A percentile compares a stretch with the other conserved stretches of the same genome.
Evolutionary conservation across 2,888 invertebrate genomes (phyloP).

Genomic region (Drosophila pegasa): DNA sequence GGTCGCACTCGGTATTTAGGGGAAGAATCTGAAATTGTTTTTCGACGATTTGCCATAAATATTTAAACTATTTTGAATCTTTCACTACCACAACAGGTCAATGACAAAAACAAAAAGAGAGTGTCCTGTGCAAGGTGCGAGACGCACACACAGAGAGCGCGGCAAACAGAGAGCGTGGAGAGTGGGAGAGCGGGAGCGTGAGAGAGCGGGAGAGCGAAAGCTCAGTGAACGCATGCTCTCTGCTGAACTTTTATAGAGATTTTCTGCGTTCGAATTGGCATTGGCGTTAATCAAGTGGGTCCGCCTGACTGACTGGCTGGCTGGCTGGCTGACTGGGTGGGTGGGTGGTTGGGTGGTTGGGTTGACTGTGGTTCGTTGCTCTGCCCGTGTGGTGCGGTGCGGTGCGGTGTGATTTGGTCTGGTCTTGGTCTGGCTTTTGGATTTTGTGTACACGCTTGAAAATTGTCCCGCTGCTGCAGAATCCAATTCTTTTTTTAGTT

Average conservation of each 20-base stretch:
- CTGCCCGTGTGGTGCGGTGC: conserved; percentile 26
- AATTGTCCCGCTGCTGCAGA: conserved; percentile 64
- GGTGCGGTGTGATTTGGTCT: conserved; percentile 47
- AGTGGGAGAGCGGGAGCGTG: conserved; percentile 10
- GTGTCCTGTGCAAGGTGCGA: conserved; percentile 47
- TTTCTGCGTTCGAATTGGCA: conserved; percentile 77
- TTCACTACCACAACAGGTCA: conserved; percentile 72
- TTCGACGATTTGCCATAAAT: neutral
- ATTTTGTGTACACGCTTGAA: conserved; percentile 80
- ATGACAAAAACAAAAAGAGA: conserved; percentile 74
- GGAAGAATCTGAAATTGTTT: neutral
- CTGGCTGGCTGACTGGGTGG: conserved; percentile 37
- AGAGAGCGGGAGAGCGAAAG: conserved; percentile 37
- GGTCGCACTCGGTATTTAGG: neutral
- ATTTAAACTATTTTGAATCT: conserved; percentile 28
- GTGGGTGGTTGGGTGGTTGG: conserved; percentile 44
- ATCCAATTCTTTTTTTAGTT: conserved; percentile 32
- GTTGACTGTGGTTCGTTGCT: conserved; percentile 24
- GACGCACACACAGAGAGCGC: conserved; percentile 8
- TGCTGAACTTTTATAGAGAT: conserved; percentile 72
- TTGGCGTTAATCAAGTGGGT: conserved; percentile 77
- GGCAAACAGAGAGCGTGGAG: neutral
- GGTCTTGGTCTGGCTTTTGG: conserved; percentile 65
- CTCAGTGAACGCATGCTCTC: conserved; percentile 73
- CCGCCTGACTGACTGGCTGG: conserved; percentile 52